These are phyloP conservation scores for Rhodophaea formosa DNA, from an alignment of 2,888 invertebrate genomes.

Conservation along the genomic window DNA sequence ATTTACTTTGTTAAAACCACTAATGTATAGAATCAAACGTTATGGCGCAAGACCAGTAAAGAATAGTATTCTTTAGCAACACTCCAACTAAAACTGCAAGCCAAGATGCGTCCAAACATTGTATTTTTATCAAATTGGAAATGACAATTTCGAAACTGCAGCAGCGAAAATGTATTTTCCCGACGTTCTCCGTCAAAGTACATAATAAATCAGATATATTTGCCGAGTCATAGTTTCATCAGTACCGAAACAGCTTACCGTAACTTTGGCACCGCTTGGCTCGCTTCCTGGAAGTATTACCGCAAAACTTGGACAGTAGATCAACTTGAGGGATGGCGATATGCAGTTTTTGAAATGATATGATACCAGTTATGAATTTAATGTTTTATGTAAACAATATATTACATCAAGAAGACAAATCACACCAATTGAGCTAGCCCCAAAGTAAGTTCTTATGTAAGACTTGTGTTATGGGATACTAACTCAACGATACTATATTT, in stretches of 20 bases:
- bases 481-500: no score
- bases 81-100: neutral
- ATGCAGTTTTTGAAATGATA: constrained; percentile 7
- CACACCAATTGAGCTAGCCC: no score
- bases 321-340: constrained; percentile 2
- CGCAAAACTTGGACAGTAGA: neutral
- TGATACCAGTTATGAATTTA: neutral
- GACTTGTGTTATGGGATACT: no score
- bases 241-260: constrained; percentile 15
- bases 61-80: no score
- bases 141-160: constrained; percentile 18
- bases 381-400: no score
- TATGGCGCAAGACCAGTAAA: no score
- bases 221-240: constrained; percentile 18
- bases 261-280: constrained; percentile 13
- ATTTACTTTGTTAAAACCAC: no score
- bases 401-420: no score
- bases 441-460: no score
- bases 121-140: constrained; percentile 15
- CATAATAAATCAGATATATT: constrained; percentile 18
- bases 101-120: constrained; percentile 16
- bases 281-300: constrained; percentile 13
- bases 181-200: constrained; percentile 6
- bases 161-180: constrained; percentile 18
- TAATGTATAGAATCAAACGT: no score